A percentile compares a stretch with the other conserved stretches of the same genome.
phyloP scores from a whole-genome alignment of 2,113 vertebrate genomes.

The Ramphastos sulfuratus region DNA sequence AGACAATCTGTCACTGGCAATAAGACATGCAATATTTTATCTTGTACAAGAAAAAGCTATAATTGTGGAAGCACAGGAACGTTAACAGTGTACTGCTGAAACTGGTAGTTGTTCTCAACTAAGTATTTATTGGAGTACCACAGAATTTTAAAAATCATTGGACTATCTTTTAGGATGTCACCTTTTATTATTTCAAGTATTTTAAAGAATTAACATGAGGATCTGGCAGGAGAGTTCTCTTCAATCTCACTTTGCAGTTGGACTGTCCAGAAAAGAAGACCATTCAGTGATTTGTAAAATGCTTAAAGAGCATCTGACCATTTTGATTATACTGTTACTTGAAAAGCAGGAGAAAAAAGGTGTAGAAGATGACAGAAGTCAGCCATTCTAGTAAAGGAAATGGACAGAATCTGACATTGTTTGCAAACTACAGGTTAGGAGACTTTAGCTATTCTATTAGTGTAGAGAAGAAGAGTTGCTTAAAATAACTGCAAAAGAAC shows the following conservation, averaged over 20 bases:
- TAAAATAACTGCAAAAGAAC: background rate
- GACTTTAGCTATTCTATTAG: background rate
- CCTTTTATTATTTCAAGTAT: background rate
- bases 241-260: background rate
- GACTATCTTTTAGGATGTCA: background rate
- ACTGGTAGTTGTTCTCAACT: background rate
- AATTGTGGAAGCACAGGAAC: background rate
- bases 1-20: background rate
- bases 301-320: background rate
- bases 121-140: background rate
- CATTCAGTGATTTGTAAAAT: accelerated
- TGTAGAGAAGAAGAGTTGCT: background rate
- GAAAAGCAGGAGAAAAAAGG: background rate
- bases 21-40: background rate
- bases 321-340: background rate
- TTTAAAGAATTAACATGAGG: background rate
- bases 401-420: background rate
- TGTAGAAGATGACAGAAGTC: background rate
- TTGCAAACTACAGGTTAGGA: background rate
- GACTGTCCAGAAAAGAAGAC: background rate
- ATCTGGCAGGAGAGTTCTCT: background rate
- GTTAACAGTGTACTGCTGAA: background rate
- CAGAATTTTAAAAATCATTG: background rate
- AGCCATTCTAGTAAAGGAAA: background rate
- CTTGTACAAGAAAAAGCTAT: background rate